Base-by-base conservation (phyloP, 2,113 vertebrate species). In the Platycercus adscitus region DNA sequence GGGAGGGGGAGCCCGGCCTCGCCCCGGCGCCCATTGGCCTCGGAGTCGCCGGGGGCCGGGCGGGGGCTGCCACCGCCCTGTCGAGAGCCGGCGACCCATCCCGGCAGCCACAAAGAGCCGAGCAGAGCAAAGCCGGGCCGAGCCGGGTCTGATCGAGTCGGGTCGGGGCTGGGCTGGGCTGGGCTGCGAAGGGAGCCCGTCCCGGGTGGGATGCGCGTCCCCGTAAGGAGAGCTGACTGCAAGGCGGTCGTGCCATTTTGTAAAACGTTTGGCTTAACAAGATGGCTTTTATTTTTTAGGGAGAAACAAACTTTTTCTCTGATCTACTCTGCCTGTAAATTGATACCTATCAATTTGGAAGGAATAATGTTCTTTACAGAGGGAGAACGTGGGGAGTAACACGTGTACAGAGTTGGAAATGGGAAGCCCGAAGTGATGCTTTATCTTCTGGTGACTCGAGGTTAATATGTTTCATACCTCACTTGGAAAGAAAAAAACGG, bases 1-100 rank as follows among this genome's bases (percentile, higher is more conserved):
- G 71, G 79, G 80, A 33, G 86, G 88, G 87, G 63, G 35, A 9
- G 29, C 33, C 41, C 52, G 79, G 11, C 89, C 17, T 85, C 39
- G 78, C 91, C 84, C 88, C 83, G 37, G 77, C 69, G 71, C 89
- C 92, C 64, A 97, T 98, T 98, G 97, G 98, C 65, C 71, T 35
- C 13, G 81, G 63, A 26, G 26, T 70, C 92, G 78, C 90, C 95
- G 87, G 85, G 71, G 80, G 58, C 50, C 13, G 86, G 79, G 93
- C 94, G 86, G 86, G 69, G 76, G 44, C 37, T 6, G 80, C 73
- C 61, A 5, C 65, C 50, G 81, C 88, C 88, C 71, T 46, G 33
- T 35, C 33, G 71, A 81, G 55, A 20, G 12, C 10, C 15, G 35
- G 21, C 18, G 58, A 9, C 39, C 33, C 39, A 21, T 5, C 13